phyloP scores from a whole-genome alignment of 2,113 vertebrate genomes.

The Eclectus roratus region DNA sequence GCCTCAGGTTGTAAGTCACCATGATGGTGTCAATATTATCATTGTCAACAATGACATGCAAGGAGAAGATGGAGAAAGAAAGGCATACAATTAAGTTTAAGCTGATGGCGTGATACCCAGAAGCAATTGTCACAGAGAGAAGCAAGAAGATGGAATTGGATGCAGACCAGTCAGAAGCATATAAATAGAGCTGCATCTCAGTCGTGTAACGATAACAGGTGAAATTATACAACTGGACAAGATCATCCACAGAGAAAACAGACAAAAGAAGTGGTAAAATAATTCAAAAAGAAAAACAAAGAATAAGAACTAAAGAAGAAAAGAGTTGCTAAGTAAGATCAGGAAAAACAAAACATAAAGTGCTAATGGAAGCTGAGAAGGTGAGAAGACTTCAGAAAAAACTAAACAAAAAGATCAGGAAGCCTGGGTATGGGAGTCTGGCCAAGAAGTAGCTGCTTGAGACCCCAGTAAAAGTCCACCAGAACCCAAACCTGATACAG shows the following conservation, averaged over 20 bases:
- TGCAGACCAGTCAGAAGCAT: slow-evolving; percentile 22
- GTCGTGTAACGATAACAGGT: neutral
- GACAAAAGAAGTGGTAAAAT: neutral
- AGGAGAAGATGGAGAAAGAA: slow-evolving; percentile 43
- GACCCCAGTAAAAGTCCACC: neutral
- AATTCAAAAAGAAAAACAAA: neutral
- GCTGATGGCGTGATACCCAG: slow-evolving; percentile 54
- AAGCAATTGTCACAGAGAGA: slow-evolving; percentile 55
- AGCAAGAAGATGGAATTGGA: slow-evolving; percentile 27
- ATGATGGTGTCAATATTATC: slow-evolving; percentile 39
- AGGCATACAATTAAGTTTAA: slow-evolving; percentile 48
- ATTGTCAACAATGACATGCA: slow-evolving; percentile 10
- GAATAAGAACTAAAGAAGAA: neutral
- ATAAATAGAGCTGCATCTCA: neutral
- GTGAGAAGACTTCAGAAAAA: neutral
- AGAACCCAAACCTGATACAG: neutral
- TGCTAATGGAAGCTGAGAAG: neutral
- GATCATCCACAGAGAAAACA: neutral
- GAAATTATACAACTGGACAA: slow-evolving; percentile 14
- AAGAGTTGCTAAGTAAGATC: neutral
- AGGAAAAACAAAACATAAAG: neutral
- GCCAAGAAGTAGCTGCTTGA: neutral
- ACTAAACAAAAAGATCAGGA: neutral
- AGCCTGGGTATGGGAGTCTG: neutral
- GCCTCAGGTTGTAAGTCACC: slow-evolving; percentile 34